Base-by-base conservation (phyloP, 2,113 vertebrate genomes). In the Dipodomys stephensi region DNA sequence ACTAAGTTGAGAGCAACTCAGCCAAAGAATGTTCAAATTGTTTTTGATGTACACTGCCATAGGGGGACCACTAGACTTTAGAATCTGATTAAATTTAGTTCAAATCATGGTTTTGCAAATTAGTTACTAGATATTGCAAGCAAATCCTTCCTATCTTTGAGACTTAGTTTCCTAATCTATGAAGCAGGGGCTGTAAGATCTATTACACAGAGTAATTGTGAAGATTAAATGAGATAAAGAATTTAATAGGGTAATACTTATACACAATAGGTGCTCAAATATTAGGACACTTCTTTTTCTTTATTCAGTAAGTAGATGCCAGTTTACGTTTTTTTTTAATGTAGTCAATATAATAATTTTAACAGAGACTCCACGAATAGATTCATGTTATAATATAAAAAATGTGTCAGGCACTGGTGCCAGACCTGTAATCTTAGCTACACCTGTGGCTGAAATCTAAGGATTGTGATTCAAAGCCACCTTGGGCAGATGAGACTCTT, bases 251-350 rank as follows among this genome's bases (percentile, higher is more conserved):
- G 80, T 67, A 87, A 64, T 64, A 20, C 68, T 81, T 74, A 39
- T 30, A 10, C 20, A 64, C 49, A 60, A 44, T 18, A 94, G 7
- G 32, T 53, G 27, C 16, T 92, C 62, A 60, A 95, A 49, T 46
- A n/a, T 46, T 73, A 80, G 57, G 19, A 57, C 7, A 7, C 39
- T 67, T 92, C 39, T 65, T 53, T 81, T 27, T 68, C 39, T 80
- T 67, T 74, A 35, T 44, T 64, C 39, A 35, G 19, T 83, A 78
- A 92, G 74, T 91, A 91, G 65, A 91, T 22, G 71, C 89, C 18
- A 82, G 84, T 93, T 39, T 77, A n/a, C n/a, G n/a, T 35, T 92
- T 91, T 87, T 92, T 46, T 94, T 87, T 88, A 86, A 90, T 87
- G 83, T 53, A 83, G 76, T 69, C 23, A 86, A 23, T 49, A 13